These are phyloP conservation scores for Oopsacas minuta DNA, from an alignment of 37 sponge, comb jelly and placozoan species.

Conservation along the genomic window DNA sequence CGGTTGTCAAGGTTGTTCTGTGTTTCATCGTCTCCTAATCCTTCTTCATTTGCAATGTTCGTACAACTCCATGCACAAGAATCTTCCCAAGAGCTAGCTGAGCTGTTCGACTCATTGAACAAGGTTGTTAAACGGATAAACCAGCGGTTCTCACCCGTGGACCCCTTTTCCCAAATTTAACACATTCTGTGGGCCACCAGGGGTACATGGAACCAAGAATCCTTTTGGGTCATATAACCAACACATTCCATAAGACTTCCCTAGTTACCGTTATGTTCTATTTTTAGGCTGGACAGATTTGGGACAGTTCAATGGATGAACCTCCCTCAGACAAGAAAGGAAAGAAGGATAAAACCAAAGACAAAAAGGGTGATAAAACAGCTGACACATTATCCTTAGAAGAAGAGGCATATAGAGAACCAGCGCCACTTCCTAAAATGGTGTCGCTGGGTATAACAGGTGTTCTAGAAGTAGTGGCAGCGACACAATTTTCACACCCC, in stretches of 20 bases:
- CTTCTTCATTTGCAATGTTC: constrained; percentile 9
- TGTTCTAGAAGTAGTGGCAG: constrained; percentile 59
- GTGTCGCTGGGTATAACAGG: constrained; percentile 66
- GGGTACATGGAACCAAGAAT: too few relatives aligned
- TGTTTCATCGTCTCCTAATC: neutral
- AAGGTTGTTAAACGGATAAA: too few relatives aligned
- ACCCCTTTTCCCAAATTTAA: too few relatives aligned
- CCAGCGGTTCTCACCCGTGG: too few relatives aligned
- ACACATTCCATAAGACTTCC: neutral
- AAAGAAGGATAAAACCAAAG: neutral
- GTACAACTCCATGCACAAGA: neutral
- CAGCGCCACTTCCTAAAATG: constrained; percentile 27
- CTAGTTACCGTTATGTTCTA: neutral
- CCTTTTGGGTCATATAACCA: too few relatives aligned
- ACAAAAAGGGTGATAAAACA: neutral
- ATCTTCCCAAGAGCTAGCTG: neutral
- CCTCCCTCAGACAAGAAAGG: neutral
- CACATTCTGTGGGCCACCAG: too few relatives aligned
- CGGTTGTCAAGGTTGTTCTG: neutral
- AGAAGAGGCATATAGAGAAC: neutral
- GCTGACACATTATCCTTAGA: neutral
- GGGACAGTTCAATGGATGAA: neutral
- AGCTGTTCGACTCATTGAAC: neutral
- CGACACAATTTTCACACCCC: constrained; percentile 52
- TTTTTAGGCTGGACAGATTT: neutral